phyloP scores from a whole-genome alignment of 1,140 invertebrate species.

The Hyles vespertilio region DNA sequence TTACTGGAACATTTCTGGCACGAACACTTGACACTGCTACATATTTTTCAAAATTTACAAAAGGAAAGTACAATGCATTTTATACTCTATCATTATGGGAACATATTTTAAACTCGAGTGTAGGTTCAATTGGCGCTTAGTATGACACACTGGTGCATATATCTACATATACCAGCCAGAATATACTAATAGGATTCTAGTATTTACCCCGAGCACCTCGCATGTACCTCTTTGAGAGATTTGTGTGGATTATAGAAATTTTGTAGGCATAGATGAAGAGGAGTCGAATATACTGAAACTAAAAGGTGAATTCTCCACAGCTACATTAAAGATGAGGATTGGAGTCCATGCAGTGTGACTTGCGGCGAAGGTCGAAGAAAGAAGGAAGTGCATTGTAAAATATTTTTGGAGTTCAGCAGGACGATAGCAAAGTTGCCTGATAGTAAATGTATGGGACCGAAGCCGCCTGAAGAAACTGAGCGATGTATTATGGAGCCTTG shows the following conservation, averaged over 20 bases:
- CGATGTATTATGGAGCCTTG: conserved; percentile 87
- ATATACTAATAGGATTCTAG: conserved; percentile 9
- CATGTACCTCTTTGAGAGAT: conserved; percentile 38
- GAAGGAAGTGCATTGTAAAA: conserved; percentile 92
- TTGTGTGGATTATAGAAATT: conserved; percentile 27
- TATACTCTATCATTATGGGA: conserved; percentile 14
- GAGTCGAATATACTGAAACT: background rate
- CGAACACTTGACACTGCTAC: conserved; percentile 44
- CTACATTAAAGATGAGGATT: conserved; percentile 81
- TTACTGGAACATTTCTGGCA: conserved; percentile 52
- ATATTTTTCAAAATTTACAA: conserved; percentile 33
- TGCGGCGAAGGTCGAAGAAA: conserved; percentile 92
- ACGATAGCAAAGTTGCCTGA: conserved; percentile 92
- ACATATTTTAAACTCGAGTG: conserved; percentile 25
- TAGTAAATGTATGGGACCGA: conserved; percentile 89
- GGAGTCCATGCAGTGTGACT: conserved; percentile 91
- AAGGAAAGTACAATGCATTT: conserved; percentile 25
- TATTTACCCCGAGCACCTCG: conserved; percentile 52
- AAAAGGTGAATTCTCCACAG: conserved; percentile 42
- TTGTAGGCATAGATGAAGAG: background rate
- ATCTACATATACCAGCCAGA: conserved; percentile 73
- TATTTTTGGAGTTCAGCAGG: conserved; percentile 92
- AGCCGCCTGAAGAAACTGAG: conserved; percentile 87
- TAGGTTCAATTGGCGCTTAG: conserved; percentile 35
- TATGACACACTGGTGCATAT: conserved; percentile 69